Evolutionary conservation across 1,140 invertebrate genomes (phyloP), one percentile per base, ranked within the genome.

Genomic region (Aphaenogaster ashmeadi): DNA sequence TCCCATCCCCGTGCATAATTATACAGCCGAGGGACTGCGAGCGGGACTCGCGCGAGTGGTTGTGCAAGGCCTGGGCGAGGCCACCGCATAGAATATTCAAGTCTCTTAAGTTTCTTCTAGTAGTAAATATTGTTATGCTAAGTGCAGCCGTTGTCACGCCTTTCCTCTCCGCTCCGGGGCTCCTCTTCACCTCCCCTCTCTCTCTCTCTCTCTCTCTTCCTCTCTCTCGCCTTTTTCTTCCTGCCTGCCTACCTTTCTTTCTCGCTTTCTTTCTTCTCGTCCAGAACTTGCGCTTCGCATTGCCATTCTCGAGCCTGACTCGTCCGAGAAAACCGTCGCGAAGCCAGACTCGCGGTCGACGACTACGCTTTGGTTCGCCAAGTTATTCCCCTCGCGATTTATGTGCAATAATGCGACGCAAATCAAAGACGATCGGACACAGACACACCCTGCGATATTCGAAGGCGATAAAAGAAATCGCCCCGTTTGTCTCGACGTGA

Each of bases 61-160:
- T 90, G 86, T 79, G 89, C 89, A 88, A 90, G 78, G 78, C 56
- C 56, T 87, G 78, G 89, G 89, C 89, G 89, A 90, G 89, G 88
- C 89, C 89, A 54, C 41, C 79, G 89, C 89, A 88, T 90, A 88
- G 89, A 90, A 90, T 90, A 90, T 90, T 90, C 89, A 90, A 90
- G 88, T 90, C 72, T 88, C 88, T 87, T 87, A 90, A 88, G 85
- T 87, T 89, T 90, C 90, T 89, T 92, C 91, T 92, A 92, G 88
- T 87, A 89, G 92, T 86, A 89, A 93, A 93, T 93, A 93, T 93
- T 92, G 87, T 93, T 92, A 92, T 92, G 91, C 89, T 90, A 92
- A 92, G 87, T 88, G 89, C 86, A 87, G 77, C 77, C 89, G 84
- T 93, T 93, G 92, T 93, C 92, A 91, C 89, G 88, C 91, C 88